Evolutionary conservation across 2,113 vertebrate species (phyloP), one percentile per base, ranked within the genome.

Genomic region (Taxidea taxus): DNA sequence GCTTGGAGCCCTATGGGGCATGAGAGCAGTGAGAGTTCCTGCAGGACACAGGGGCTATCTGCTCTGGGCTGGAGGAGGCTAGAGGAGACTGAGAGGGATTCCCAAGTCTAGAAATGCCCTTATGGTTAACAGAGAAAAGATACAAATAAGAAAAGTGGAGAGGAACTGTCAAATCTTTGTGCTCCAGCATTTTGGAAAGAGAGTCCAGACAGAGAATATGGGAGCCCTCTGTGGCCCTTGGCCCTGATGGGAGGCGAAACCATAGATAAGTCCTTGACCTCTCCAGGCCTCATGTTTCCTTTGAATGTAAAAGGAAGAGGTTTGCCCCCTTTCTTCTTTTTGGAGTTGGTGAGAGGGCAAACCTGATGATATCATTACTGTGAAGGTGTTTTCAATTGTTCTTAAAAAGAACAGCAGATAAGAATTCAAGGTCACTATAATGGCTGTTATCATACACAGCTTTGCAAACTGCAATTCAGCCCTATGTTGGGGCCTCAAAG

Each of bases 311-410:
- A 97, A 47, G 66, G 78, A 54, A 77, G 34, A 3, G 37, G 25
- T 44, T 51, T 86, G 44, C 29, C 14, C 42, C 51, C 25, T 91
- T 56, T 51, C 85, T 31, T 86, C 10, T 31, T 93, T 25, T 42
- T 0, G 29, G 18, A 31, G 27, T 49, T 91, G 82, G 44, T 21
- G 68, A 95, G 58, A 96, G 47, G 60, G 90, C 39, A 84, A 90
- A 34, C 60, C 80, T 84, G 74, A 72, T 51, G 29, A 7, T 66
- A 16, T 47, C 70, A 37, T 77, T 82, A 92, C 94, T 66, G 78
- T 88, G 93, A 96, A 92, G 31, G 11, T 77, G 21, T 94, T 87
- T 82, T 88, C 39, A 62, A 7, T 62, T 93, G 91, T 95, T 97
- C 82, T 90, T 49, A 68, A 56, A 86, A 96, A 97, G 96, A 95